Evolutionary conservation across 2,113 vertebrate genomes (phyloP).

Genomic region (Lepus europaeus): DNA sequence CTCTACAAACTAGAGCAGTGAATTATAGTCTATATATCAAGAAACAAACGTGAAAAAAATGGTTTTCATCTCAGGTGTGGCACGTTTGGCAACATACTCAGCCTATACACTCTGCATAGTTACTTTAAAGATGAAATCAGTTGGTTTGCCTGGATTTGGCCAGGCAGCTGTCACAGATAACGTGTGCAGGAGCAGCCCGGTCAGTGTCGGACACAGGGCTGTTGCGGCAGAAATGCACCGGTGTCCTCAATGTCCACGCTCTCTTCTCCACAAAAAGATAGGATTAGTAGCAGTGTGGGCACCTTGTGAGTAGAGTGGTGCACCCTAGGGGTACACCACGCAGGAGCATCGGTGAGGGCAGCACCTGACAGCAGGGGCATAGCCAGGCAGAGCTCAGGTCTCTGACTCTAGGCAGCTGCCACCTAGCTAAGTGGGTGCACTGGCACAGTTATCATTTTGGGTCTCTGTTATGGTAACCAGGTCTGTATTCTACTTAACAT

Average conservation of each 20-base stretch:
- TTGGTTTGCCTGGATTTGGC: not conserved
- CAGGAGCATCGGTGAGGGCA: not conserved
- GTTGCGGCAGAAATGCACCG: rapidly evolving
- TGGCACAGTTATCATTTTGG: too few relatives aligned
- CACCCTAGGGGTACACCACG: rapidly evolving
- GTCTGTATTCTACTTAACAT: not conserved
- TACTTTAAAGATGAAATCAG: not conserved
- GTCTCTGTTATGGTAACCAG: too few relatives aligned
- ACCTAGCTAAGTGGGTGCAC: rapidly evolving
- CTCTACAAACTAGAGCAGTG: not conserved
- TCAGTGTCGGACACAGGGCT: not conserved
- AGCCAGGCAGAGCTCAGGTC: rapidly evolving
- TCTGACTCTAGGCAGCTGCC: too few relatives aligned
- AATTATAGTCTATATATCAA: not conserved
- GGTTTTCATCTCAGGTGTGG: not conserved
- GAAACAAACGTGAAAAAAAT: not conserved
- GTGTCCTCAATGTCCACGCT: not conserved
- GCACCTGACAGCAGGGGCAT: not conserved
- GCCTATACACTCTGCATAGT: rapidly evolving
- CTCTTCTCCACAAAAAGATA: not conserved
- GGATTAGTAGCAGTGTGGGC: not conserved
- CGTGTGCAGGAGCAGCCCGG: rapidly evolving
- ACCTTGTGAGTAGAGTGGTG: not conserved
- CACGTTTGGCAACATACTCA: not conserved
- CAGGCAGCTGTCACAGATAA: not conserved